These are phyloP conservation scores for Pelecanus crispus DNA, from an alignment of 2,113 vertebrate genomes.

Conservation along the genomic window DNA sequence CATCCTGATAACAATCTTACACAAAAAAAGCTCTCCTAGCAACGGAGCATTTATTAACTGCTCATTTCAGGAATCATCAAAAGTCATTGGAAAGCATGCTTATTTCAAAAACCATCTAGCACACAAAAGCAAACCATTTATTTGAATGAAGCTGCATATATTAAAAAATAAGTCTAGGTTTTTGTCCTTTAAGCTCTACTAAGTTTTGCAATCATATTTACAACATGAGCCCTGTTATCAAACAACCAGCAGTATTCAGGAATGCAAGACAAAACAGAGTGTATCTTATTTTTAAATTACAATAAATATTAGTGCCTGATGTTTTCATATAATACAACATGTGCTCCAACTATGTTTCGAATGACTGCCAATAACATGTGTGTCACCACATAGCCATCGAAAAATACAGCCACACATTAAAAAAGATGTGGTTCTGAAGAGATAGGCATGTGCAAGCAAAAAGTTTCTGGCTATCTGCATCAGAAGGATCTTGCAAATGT, in stretches of 20 bases:
- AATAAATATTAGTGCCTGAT: background rate
- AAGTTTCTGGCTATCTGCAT: background rate
- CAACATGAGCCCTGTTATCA: background rate
- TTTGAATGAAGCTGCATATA: background rate
- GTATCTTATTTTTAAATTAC: background rate
- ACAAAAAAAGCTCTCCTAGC: background rate
- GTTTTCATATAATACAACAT: background rate
- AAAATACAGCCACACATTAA: background rate
- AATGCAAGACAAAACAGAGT: background rate
- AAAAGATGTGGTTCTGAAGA: background rate
- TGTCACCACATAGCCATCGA: background rate
- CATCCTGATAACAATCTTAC: background rate
- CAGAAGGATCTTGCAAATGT: background rate
- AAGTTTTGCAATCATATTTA: background rate
- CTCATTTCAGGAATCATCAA: background rate
- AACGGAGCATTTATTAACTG: background rate
- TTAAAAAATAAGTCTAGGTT: background rate
- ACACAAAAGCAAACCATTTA: background rate
- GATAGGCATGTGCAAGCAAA: background rate
- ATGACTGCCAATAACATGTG: background rate
- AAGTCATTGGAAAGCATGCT: background rate
- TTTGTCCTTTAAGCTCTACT: background rate
- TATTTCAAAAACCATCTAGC: background rate
- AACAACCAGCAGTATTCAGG: background rate
- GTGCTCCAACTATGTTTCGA: background rate